Evolutionary conservation across 2,113 vertebrate genomes (phyloP).

Genomic region (Casuarius casuarius): DNA sequence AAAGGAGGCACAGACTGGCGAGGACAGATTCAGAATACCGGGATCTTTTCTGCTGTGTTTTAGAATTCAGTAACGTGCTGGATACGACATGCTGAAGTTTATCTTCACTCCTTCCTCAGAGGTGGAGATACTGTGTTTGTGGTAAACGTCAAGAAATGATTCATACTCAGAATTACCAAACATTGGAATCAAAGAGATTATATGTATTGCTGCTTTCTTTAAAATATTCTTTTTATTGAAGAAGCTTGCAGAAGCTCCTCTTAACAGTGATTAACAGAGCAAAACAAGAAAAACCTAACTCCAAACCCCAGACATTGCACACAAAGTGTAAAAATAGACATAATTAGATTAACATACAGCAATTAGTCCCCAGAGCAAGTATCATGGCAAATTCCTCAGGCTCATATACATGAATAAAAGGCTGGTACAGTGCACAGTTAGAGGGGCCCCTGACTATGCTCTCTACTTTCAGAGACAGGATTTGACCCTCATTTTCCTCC

Average conservation of each 20-base stretch:
- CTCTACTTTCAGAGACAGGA: background rate
- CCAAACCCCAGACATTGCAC: background rate
- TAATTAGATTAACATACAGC: background rate
- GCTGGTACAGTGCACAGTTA: background rate
- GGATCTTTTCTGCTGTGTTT: background rate
- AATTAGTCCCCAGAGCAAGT: background rate
- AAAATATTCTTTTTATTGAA: background rate
- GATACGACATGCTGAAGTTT: rapidly evolving
- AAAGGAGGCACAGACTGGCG: background rate
- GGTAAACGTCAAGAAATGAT: background rate
- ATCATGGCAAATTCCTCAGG: background rate
- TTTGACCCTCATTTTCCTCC: slow-evolving; percentile 19
- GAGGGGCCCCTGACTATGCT: background rate
- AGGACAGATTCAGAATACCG: background rate
- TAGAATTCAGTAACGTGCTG: background rate
- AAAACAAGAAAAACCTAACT: background rate
- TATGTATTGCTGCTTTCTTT: background rate
- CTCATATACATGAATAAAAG: background rate
- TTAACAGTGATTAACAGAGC: background rate
- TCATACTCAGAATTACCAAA: background rate
- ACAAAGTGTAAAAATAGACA: background rate
- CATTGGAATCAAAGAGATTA: background rate
- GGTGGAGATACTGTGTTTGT: background rate
- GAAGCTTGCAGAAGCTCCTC: background rate
- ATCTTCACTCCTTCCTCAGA: background rate